Evolutionary conservation across 2,888 invertebrate species (phyloP), one percentile per base, ranked within the genome.

Genomic region (Mythimna impura): DNA sequence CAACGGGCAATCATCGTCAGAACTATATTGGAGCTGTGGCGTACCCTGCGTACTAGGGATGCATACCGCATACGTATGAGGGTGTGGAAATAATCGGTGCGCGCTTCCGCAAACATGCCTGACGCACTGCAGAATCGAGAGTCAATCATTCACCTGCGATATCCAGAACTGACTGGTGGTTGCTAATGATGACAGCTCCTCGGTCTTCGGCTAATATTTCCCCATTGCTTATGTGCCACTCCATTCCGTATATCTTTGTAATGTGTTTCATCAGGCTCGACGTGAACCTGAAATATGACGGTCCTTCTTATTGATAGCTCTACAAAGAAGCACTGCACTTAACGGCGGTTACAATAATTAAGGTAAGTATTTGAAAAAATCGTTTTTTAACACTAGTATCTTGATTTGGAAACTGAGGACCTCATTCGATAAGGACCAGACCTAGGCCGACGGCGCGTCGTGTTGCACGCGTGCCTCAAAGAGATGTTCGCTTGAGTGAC

Each of bases 91-190:
- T 5, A 17, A 9, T 47, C 14, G 5, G 14, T 17, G 43, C 17
- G 1, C 17, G 43, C 43, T 47, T 47, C 43, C 14, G 14, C 43
- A 47, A 47, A 14, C 43, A 14, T 47, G 14, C 5, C 1, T 17
- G 5, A 5, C 5, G 5, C 14, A 47, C 5, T 47, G 43, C 14
- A 47, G 43, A 47, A 47, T 14, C 43, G 14, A 47, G 43, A 47
- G 5, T 14, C 14, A 62, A 47, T 17, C 0, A 54, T n/a, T n/a
- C 10, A 89, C 89, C 97, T 63, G 97, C 86, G 64, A 97, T 90
- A 89, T 97, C 97, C 40, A 97, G 85, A 25, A 95, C 91, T 62
- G 97, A 96, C 87, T 97, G 97, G 88, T 97, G 97, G 90, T 97
- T 97, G 47, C 95, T 92, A 9, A 97, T 95, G 12, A 97, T 89